Evolutionary conservation across 2,113 vertebrate species (phyloP).

Genomic region (Nyctereutes procyonoides): DNA sequence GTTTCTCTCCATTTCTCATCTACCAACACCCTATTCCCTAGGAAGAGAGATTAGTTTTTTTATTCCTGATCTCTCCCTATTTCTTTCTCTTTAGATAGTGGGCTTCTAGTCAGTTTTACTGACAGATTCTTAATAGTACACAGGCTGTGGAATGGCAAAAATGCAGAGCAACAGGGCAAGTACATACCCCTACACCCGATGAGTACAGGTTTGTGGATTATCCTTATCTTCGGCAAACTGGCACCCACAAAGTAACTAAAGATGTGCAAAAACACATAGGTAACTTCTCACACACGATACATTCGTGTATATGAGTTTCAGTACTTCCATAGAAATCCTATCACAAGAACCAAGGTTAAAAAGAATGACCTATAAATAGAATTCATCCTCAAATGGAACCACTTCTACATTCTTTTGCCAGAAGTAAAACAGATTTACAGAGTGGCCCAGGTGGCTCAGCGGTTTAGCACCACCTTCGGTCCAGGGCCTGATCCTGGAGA

Average conservation of each 20-base stretch:
- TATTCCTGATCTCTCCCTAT: conserved; percentile 63
- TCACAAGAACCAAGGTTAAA: background rate
- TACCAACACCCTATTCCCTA: background rate
- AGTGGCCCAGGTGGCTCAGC: too few relatives aligned
- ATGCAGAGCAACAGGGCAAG: background rate
- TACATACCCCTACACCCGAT: background rate
- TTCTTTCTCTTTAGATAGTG: conserved; percentile 40
- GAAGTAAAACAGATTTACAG: conserved; percentile 10
- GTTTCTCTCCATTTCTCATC: background rate
- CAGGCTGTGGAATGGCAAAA: background rate
- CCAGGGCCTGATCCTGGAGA: too few relatives aligned
- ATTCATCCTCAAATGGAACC: background rate
- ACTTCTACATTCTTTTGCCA: conserved; percentile 1
- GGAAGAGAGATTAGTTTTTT: conserved; percentile 58
- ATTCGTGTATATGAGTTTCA: background rate
- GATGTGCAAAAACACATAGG: background rate
- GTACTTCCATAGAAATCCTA: background rate
- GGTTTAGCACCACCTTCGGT: too few relatives aligned
- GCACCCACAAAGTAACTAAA: background rate
- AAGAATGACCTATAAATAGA: background rate
- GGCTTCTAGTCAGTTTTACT: conserved; percentile 63
- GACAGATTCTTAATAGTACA: conserved; percentile 66
- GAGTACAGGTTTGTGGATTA: background rate
- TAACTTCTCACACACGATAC: background rate
- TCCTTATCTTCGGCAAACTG: background rate